Evolutionary conservation across 1,140 invertebrate genomes (phyloP), one percentile per base, ranked within the genome.

Genomic region (Rhopalosiphum padi): DNA sequence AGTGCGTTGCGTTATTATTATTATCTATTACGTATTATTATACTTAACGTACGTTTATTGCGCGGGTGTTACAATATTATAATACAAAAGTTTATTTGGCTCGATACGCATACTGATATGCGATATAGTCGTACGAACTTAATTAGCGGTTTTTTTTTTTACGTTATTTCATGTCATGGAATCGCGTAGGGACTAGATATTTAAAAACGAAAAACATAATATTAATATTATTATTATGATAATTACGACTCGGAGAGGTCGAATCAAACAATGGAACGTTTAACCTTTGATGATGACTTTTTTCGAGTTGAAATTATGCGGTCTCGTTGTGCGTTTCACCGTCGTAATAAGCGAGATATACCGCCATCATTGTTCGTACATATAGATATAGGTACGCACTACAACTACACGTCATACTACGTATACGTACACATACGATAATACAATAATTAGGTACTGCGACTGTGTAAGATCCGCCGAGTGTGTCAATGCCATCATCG

Each of bases 281-380:
- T 60, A 60, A 90, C 88, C 51, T 90, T 90, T 60, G 25, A 30
- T 60, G 25, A 60, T 60, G 88, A 90, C 53, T 90, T 90, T 90
- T 51, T 77, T 51, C 25, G 7, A 88, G 7, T 15, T 11, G 15
- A 88, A 46, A 46, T 86, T 86, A 86, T 86, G 41, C 11, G 85
- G 22, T 86, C 15, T 86, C 30, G 85, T 25, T 46, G 25, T 86
- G 9, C 23, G 25, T 86, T n/a, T 86, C 30, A 30, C 43, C 15
- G 25, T n/a, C 41, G 25, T 86, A 43, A 46, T 86, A 86, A 77
- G 43, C 25, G 83, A 86, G 41, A 86, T 43, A 86, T 43, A 46
- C 43, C 43, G 6, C 11, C 0, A 46, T 86, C 85, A 48, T 86
- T 46, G 41, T 86, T 86, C 25, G 85, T 43, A 46, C n/a, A n/a